Evolutionary conservation across 2,113 vertebrate species (phyloP), one percentile per base, ranked within the genome.

Genomic region (Chionis minor): DNA sequence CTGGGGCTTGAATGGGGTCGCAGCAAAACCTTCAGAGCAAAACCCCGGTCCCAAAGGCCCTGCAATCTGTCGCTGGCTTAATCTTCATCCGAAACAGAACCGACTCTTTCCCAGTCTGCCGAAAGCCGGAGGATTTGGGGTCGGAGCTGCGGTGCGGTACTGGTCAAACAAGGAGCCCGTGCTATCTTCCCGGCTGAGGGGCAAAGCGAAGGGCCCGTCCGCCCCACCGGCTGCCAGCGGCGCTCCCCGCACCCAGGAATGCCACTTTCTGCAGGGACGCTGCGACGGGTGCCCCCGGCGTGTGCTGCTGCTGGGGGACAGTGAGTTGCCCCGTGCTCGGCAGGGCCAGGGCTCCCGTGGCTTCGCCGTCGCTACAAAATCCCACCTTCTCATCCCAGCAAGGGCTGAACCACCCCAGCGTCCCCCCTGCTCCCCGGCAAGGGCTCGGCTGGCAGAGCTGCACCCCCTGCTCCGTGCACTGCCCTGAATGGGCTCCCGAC

Each of bases 391-490:
- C n/a, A 27, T 12, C 14, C 40, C 7, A n/a, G 12, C 22, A 14
- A 67, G 10, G 27, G 27, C 14, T 33, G 56, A 42, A 18, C n/a
- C 8, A 4, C 24, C 26, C 30, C 65, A 28, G 32, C 13, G 47
- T 12, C 63, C 51, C 14, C 22, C 11, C 79, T 4, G 35, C 16
- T 16, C 35, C 51, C 8, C 4, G 1, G 28, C n/a, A 33, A 51
- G 61, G 21, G 18, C 61, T 81, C 1, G 0, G 21, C 56, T 49
- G n/a, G 30, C 1, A 2, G n/a, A n/a, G 30, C n/a, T 47, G 7
- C 19, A 4, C 8, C 2, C 33, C 32, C 7, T 2, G 4, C 26
- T 27, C 73, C 18, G 4, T 7, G 3, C 15, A 4, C 16, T 26
- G 8, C 12, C 35, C 14, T 12, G 1, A 21, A 54, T 10, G 0